phyloP scores from a whole-genome alignment of 2,888 invertebrate genomes.

The Drosophila lutescens region DNA sequence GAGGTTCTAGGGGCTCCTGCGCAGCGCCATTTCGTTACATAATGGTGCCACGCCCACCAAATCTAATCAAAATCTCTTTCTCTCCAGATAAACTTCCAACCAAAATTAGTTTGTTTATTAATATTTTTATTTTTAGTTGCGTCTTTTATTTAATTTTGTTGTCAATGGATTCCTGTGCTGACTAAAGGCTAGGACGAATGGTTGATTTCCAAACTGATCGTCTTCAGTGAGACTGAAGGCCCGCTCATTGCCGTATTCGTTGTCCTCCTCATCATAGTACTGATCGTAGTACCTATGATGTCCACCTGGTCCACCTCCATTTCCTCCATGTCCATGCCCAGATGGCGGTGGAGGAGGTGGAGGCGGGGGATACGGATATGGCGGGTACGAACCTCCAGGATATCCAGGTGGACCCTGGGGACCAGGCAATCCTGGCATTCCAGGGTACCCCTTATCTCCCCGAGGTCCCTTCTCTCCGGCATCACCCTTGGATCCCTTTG shows the following conservation, averaged over 20 bases:
- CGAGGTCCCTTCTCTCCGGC: conserved; percentile 19
- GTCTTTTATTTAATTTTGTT: conserved; percentile 17
- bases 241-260: conserved; percentile 15
- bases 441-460: conserved; percentile 36
- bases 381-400: conserved; percentile 23
- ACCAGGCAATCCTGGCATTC: conserved; percentile 31
- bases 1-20: too few relatives aligned
- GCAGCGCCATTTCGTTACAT: too few relatives aligned
- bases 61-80: not conserved
- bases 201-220: conserved; percentile 6
- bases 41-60: too few relatives aligned
- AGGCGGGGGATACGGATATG: conserved; percentile 2
- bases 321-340: conserved; percentile 1
- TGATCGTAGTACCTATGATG: conserved; percentile 3
- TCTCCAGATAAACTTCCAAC: not conserved
- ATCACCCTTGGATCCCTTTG: conserved; percentile 36
- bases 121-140: not conserved
- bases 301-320: conserved; percentile 8
- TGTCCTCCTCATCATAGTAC: conserved; percentile 16
- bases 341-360: conserved; percentile 5
- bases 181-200: conserved; percentile 31
- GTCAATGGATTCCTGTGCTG: conserved; percentile 30
- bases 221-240: conserved; percentile 2
- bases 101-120: not conserved
- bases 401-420: conserved; percentile 36